These are phyloP conservation scores for Lycia hirtaria DNA, from an alignment of 2,888 invertebrate species.

Conservation along the genomic window DNA sequence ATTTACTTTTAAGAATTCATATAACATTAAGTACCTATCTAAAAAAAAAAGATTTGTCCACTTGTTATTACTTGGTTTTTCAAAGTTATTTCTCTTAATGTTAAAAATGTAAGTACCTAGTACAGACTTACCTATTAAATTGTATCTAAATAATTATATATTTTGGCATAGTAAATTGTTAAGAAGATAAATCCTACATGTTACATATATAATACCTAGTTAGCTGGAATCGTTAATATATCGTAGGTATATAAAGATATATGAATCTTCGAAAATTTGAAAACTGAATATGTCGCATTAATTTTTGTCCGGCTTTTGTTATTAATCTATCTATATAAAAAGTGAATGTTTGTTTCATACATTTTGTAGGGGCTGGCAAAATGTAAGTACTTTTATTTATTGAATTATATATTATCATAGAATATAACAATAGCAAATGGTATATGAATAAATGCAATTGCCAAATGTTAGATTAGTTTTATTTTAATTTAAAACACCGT, in stretches of 20 bases:
- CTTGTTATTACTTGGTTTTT: no score
- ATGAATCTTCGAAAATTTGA: no score
- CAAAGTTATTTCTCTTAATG: background rate
- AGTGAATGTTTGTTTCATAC: slow-evolving; percentile 32
- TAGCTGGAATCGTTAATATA: slow-evolving; percentile 34
- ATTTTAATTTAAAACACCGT: no score
- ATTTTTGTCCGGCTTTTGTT: background rate
- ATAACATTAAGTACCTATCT: background rate
- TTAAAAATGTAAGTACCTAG: background rate
- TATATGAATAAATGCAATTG: slow-evolving; percentile 74
- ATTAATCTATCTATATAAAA: background rate
- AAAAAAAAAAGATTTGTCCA: background rate
- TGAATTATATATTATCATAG: slow-evolving; percentile 9
- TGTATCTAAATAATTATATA: background rate
- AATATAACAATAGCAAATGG: slow-evolving; percentile 41
- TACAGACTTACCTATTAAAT: background rate
- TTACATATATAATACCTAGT: slow-evolving; percentile 29
- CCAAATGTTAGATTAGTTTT: slow-evolving; percentile 55
- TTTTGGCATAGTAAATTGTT: slow-evolving; percentile 36
- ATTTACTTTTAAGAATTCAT: background rate
- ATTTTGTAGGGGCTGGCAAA: slow-evolving; percentile 82
- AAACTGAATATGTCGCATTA: no score
- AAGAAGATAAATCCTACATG: slow-evolving; percentile 36
- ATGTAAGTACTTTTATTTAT: slow-evolving; percentile 52
- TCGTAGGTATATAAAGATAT: slow-evolving; percentile 17